These are phyloP conservation scores for Drosophila tani DNA, from an alignment of 1,140 invertebrate genomes.

Conservation along the genomic window DNA sequence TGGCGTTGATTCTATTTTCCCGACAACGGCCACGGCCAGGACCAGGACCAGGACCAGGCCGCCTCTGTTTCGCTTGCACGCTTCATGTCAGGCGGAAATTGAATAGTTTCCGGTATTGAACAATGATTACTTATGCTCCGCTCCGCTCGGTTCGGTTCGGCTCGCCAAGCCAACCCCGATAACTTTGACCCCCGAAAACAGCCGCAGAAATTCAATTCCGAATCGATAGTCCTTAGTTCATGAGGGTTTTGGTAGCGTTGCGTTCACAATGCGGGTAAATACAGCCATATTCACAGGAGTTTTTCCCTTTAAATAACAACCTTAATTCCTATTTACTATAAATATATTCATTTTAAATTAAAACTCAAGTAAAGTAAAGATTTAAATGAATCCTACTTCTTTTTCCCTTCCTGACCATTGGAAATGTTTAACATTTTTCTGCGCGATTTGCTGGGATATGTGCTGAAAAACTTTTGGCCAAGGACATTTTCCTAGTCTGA, in stretches of 20 bases:
- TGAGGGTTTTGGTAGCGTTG: background rate
- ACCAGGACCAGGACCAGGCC: background rate
- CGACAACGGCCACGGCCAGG: background rate
- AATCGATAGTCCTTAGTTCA: constrained; percentile 12
- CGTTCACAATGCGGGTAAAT: background rate
- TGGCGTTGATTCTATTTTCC: constrained; percentile 34
- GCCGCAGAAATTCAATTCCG: constrained; percentile 16
- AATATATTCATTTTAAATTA: background rate
- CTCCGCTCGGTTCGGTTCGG: background rate
- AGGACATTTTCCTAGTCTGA: constrained; percentile 33
- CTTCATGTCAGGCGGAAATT: constrained; percentile 81
- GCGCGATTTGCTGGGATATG: constrained; percentile 29
- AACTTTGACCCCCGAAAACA: constrained; percentile 36
- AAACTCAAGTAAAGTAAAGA: background rate
- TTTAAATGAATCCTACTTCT: background rate
- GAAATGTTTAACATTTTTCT: constrained; percentile 26
- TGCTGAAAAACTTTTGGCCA: constrained; percentile 24
- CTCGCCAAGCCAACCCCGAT: constrained; percentile 21
- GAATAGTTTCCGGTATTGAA: constrained; percentile 83
- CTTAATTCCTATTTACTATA: background rate
- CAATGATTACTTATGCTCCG: constrained; percentile 72
- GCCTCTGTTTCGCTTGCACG: constrained; percentile 54
- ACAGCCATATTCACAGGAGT: background rate
- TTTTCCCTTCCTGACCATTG: background rate
- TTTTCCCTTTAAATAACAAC: no score